Evolutionary conservation across 2,888 invertebrate genomes (phyloP), one percentile per base, ranked within the genome.

Genomic region (Apotomis betuletana): DNA sequence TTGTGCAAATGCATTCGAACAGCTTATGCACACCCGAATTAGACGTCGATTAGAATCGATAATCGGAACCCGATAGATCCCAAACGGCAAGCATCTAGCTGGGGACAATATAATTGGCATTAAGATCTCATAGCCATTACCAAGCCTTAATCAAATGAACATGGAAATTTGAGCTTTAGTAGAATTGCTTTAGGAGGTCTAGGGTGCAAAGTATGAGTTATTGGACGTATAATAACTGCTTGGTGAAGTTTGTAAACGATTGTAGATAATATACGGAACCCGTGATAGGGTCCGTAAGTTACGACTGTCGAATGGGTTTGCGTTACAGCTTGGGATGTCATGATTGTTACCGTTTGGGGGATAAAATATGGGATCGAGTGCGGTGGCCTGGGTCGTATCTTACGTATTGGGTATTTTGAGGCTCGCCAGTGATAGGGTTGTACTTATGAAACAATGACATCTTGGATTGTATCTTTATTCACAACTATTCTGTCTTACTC

Each of bases 21-120:
- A 65, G 70, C 67, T 67, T 71, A 71, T 67, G 70, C 69, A 69
- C 55, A 46, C 49, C 51, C 49, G 54, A 69, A 57, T 55, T 27
- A 36, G 41, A 67, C n/a, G 62, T 68, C 62, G 62, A 68, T 72
- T 72, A 63, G 72, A 63, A 52, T 72, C 72, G 67, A 72, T 72
- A 72, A 68, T 67, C 67, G 72, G 44, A 55, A 58, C 58, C 67
- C 67, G 27, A 73, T 44, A 62, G 64, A 61, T 73, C 61, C 75
- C 78, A 79, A 77, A 78, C 77, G 85, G 81, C 78, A 78, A 79
- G 78, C 81, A 77, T 78, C 79, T 77, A 77, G 58, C 80, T 77
- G 80, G 81, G 86, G 85, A 85, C 87, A 85, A 85, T 87, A 80
- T 86, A 85, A 87, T 86, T 85, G 86, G 85, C 87, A 85, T 87